Evolutionary conservation across 2,113 vertebrate species (phyloP), one percentile per base, ranked within the genome.

Genomic region (Dendropsophus ebraccatus): DNA sequence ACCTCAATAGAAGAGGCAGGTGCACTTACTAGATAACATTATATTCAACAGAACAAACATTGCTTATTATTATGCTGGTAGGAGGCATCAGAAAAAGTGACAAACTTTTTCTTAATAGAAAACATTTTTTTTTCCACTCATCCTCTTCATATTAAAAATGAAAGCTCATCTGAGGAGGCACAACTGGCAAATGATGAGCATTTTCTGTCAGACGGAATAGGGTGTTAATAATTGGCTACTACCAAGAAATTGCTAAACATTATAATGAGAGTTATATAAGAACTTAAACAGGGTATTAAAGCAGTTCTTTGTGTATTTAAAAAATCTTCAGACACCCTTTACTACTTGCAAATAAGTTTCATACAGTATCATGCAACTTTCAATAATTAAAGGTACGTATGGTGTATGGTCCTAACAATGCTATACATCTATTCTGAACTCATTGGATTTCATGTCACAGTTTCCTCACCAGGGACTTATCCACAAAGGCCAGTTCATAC

Each of bases 1-100:
- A 84, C 75, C 83, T 80, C 81, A 89, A 89, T 87, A 86, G 58
- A 37, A 88, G 89, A 88, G 88, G 89, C 60, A 87, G 77, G 83
- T 88, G 81, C 67, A 90, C 83, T 62, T 30, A 50, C 14, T 79
- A 87, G 88, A 87, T 90, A 89, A 88, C 19, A 87, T 83, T 86
- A 83, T 90, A 87, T 54, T 41, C 14, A 25, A 89, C 81, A 84
- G 65, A 79, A 87, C 21, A 78, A 82, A 88, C 70, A 80, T 80
- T 89, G 72, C 45, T 86, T 81, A 80, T 78, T 87, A 76, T 89
- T 87, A 88, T 88, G 88, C 70, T 89, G 73, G 90, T 74, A 89
- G 65, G 77, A 60, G 89, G 70, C 82, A 87, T 41, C 19, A 52
- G 10, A 58, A 87, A 88, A 85, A 89, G n/a, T 77, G 14, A 89